These are phyloP conservation scores for Arion vulgaris DNA, from an alignment of 1,140 invertebrate species.

Conservation along the genomic window DNA sequence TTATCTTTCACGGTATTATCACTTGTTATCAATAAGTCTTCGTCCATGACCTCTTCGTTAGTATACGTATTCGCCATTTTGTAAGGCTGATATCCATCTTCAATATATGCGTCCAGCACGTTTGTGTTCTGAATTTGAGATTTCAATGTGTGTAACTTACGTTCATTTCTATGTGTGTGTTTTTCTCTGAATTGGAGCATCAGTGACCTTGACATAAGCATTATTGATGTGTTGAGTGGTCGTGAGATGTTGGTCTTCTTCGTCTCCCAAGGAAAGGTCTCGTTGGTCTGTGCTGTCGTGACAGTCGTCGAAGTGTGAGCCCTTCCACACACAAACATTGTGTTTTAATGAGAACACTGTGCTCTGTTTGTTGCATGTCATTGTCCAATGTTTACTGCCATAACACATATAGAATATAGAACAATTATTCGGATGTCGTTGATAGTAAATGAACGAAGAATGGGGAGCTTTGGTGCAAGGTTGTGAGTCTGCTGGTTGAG, in stretches of 20 bases:
- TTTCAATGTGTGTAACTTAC: background rate
- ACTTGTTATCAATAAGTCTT: background rate
- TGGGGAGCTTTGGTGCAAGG: background rate
- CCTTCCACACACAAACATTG: conserved; percentile 48
- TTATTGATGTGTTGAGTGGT: background rate
- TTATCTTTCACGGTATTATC: no score
- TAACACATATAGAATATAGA: conserved; percentile 46
- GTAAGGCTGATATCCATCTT: background rate
- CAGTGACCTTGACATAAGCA: background rate
- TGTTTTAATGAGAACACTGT: conserved; percentile 45
- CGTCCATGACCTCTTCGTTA: no score
- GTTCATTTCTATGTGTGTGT: background rate
- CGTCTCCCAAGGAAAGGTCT: no score
- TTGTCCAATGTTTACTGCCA: conserved; percentile 38
- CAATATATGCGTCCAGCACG: background rate
- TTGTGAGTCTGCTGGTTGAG: background rate
- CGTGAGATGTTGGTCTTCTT: no score
- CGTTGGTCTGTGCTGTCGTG: background rate
- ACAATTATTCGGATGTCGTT: conserved; percentile 34
- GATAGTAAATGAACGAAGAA: background rate
- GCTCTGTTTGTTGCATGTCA: conserved; percentile 32
- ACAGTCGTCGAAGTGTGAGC: conserved; percentile 46
- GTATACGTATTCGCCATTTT: background rate
- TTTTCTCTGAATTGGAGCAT: background rate
- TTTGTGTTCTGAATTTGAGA: background rate